Conservation (phyloP, 2,797 vertebrate species). For the Alfaro cultratus region DNA sequence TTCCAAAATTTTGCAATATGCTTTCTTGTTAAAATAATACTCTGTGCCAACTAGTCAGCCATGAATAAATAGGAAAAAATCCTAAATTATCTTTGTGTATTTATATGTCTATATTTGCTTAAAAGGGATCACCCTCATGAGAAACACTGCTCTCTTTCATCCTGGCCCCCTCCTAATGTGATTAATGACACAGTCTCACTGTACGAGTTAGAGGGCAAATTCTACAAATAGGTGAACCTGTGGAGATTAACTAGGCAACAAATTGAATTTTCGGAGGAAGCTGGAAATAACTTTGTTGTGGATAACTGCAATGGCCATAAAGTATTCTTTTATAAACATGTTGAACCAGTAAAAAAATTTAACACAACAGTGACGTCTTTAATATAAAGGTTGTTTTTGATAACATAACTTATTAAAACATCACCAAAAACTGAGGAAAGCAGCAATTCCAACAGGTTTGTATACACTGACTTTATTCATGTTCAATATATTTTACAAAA, state of each 20-base stretch:
- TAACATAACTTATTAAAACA: background rate
- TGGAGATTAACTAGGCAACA: background rate
- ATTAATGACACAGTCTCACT: slow-evolving; percentile 42
- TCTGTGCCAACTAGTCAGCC: background rate
- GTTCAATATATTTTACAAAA: background rate
- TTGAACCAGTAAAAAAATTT: background rate
- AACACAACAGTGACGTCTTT: background rate
- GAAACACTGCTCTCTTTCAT: background rate
- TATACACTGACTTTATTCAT: background rate
- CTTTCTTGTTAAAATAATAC: background rate
- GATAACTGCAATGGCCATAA: background rate
- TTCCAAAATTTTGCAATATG: background rate
- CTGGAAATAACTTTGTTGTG: background rate
- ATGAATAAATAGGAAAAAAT: background rate
- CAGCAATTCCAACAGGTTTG: background rate
- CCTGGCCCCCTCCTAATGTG: slow-evolving; percentile 20
- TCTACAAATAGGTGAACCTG: slow-evolving; percentile 22
- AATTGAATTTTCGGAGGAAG: background rate
- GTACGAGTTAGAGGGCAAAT: slow-evolving; percentile 19
- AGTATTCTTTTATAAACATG: background rate
- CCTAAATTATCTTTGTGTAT: background rate
- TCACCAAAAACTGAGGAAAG: background rate
- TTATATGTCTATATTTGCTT: background rate
- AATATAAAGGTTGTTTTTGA: background rate
- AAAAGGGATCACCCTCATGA: background rate